phyloP scores from a whole-genome alignment of 2,113 vertebrate genomes.

The Entelurus aequoreus region DNA sequence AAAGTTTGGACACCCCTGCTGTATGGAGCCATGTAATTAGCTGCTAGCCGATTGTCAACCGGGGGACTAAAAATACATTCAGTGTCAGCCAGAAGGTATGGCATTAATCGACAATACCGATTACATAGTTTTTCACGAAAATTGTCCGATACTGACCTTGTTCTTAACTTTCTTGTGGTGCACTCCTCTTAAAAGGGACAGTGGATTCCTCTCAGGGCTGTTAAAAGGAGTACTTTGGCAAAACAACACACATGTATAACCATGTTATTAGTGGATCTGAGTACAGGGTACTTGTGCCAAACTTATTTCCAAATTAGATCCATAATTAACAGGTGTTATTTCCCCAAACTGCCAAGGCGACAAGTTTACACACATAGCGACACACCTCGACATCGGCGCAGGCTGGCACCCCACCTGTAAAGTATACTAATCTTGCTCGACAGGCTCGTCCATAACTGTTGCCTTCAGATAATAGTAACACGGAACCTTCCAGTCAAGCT shows the following conservation, averaged over 20 bases:
- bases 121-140: too few species aligned
- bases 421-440: constrained; percentile 46
- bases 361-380: constrained; percentile 51
- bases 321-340: background rate
- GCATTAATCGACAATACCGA: too few species aligned
- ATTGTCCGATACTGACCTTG: too few species aligned
- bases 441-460: constrained; percentile 42
- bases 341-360: constrained; percentile 37
- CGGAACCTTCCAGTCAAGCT: constrained; percentile 11
- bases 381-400: constrained; percentile 52
- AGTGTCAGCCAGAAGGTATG: too few species aligned
- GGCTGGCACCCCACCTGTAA: constrained; percentile 43
- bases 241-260: background rate
- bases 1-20: too few species aligned
- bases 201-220: background rate
- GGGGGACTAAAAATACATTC: too few species aligned
- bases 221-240: background rate
- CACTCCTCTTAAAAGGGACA: too few species aligned
- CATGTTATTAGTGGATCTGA: background rate
- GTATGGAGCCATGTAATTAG: too few species aligned
- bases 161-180: too few species aligned
- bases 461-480: constrained; percentile 36
- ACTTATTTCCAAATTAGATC: background rate
- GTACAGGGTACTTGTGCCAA: background rate
- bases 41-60: too few species aligned